Evolutionary conservation across 2,888 invertebrate genomes (phyloP).

Genomic region (Rhimphoctona megacephalus): DNA sequence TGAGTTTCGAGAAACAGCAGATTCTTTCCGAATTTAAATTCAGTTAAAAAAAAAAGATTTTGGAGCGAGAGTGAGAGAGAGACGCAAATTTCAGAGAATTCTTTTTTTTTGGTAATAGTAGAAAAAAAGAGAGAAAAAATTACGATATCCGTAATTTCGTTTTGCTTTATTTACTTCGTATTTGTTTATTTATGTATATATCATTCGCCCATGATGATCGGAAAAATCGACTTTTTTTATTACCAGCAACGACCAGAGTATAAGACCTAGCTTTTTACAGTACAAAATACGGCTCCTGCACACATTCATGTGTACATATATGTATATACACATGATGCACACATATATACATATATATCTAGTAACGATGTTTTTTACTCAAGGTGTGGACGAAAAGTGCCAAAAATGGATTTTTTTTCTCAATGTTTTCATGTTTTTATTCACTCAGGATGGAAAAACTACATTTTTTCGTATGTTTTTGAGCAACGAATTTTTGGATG

Average conservation of each 20-base stretch:
- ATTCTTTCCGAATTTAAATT: background rate
- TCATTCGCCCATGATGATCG: slow-evolving; percentile 65
- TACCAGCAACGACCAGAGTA: slow-evolving; percentile 82
- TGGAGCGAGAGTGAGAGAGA: slow-evolving; percentile 24
- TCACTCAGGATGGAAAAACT: background rate
- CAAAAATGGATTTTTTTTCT: slow-evolving; percentile 59
- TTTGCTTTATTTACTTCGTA: slow-evolving; percentile 27
- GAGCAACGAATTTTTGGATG: background rate
- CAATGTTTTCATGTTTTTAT: background rate
- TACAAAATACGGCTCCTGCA: slow-evolving; percentile 84
- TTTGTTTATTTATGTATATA: slow-evolving; percentile 48
- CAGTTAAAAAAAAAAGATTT: background rate
- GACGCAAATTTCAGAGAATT: background rate
- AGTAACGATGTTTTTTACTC: slow-evolving; percentile 79
- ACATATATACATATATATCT: slow-evolving; percentile 78
- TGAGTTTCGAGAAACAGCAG: background rate
- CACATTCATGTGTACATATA: slow-evolving; percentile 74
- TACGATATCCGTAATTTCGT: slow-evolving; percentile 22
- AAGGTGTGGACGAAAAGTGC: slow-evolving; percentile 76
- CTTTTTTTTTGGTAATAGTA: background rate
- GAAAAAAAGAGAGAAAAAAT: slow-evolving; percentile 12
- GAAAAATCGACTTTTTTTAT: slow-evolving; percentile 68
- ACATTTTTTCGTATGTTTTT: too few relatives aligned
- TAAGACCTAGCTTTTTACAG: slow-evolving; percentile 74
- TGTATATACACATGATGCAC: slow-evolving; percentile 76